Conservation (phyloP, 2,113 vertebrate genomes). For the Puma concolor region DNA sequence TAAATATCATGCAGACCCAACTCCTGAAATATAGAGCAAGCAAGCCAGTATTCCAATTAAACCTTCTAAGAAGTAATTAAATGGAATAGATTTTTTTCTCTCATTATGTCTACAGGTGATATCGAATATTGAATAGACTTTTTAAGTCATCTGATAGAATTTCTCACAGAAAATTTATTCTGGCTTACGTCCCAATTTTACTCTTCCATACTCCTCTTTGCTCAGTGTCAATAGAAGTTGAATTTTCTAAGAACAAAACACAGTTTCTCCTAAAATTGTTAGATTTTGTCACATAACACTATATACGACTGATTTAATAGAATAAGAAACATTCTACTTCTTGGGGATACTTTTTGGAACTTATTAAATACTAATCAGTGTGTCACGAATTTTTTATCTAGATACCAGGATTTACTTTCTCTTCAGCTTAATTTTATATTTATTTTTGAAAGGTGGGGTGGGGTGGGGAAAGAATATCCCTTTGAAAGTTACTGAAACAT, state of each 20-base stretch:
- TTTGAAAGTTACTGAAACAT: conserved; percentile 80
- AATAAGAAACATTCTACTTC: conserved; percentile 46
- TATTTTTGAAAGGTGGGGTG: background rate
- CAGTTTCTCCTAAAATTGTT: conserved; percentile 67
- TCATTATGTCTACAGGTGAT: background rate
- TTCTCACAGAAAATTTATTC: conserved; percentile 22
- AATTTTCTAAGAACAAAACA: conserved; percentile 49
- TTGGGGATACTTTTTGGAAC: background rate
- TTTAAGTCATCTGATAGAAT: conserved; percentile 56
- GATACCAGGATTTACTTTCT: conserved; percentile 55
- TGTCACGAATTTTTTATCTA: conserved; percentile 51
- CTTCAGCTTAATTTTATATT: conserved; percentile 56
- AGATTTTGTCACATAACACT: conserved; percentile 51
- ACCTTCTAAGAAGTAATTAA: background rate
- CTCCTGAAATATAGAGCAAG: background rate
- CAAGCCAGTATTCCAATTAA: conserved; percentile 26
- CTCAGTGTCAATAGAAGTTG: conserved; percentile 26
- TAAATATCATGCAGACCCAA: background rate
- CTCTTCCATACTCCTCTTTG: background rate
- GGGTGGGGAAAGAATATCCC: conserved; percentile 36
- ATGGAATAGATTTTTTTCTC: background rate
- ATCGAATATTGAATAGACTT: background rate
- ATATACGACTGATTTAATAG: conserved; percentile 64
- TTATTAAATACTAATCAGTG: conserved; percentile 27
- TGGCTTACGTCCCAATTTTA: conserved; percentile 39